Conservation (phyloP, 2,888 invertebrate genomes). For the Eristalis pertinax region DNA sequence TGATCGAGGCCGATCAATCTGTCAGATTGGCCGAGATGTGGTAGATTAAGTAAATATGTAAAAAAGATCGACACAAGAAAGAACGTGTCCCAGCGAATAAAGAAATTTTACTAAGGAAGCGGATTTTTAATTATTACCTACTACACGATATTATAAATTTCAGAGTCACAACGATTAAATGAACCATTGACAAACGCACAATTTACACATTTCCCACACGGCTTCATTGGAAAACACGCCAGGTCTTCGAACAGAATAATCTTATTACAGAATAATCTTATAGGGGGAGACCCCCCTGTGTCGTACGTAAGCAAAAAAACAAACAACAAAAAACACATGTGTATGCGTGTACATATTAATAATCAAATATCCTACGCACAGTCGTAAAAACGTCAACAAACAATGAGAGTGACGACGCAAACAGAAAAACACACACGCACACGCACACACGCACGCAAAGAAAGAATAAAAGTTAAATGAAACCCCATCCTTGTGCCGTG, state of each 20-base stretch:
- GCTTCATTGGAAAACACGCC: not conserved
- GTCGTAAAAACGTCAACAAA: conserved; percentile 25
- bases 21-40: no score
- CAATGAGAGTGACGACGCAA: not conserved
- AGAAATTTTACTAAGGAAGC: no score
- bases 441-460: not conserved
- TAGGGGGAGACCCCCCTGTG: no score
- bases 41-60: no score
- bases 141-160: no score
- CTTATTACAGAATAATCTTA: conserved; percentile 1
- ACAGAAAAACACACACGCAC: not conserved
- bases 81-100: no score
- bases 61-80: no score
- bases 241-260: not conserved
- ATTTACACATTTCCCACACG: not conserved
- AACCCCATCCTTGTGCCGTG: not conserved
- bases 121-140: no score
- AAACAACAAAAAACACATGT: not conserved
- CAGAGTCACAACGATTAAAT: no score
- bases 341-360: conserved; percentile 4
- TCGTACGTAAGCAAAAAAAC: not conserved
- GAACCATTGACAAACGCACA: not conserved
- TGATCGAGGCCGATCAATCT: no score
- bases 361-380: conserved; percentile 15
- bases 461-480: not conserved